phyloP scores from a whole-genome alignment of 2,113 vertebrate genomes.

The Reinhardtius hippoglossoides region DNA sequence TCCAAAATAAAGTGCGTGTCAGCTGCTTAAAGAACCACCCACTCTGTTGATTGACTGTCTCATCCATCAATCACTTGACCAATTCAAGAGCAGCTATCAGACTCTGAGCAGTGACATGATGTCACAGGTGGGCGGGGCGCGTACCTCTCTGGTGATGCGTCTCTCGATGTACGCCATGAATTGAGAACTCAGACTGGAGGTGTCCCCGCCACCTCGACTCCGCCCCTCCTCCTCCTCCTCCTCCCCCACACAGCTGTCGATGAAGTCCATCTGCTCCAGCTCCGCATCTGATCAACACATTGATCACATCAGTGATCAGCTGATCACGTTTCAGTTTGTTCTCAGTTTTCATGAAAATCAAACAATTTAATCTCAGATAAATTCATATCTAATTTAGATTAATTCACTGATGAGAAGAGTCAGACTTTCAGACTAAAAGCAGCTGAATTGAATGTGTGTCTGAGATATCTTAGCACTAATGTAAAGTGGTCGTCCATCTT shows the following conservation, averaged over 20 bases:
- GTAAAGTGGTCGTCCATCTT: too few relatives aligned
- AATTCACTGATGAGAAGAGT: too few relatives aligned
- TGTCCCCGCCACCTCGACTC: conserved; percentile 25
- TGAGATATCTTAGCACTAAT: too few relatives aligned
- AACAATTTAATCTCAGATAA: too few relatives aligned
- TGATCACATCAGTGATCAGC: not conserved
- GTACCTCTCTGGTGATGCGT: conserved; percentile 74
- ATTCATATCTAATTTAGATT: too few relatives aligned
- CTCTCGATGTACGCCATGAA: conserved; percentile 80
- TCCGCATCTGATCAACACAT: conserved; percentile 52
- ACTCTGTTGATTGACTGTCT: too few relatives aligned
- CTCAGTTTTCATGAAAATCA: too few relatives aligned
- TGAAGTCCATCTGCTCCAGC: conserved; percentile 77
- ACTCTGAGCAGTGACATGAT: not conserved
- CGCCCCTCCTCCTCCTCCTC: conserved; percentile 59
- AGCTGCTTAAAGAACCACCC: too few relatives aligned
- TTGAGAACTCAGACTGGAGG: conserved; percentile 75
- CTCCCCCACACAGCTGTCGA: conserved; percentile 69
- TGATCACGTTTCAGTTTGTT: too few relatives aligned
- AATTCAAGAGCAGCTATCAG: not conserved
- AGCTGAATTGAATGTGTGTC: too few relatives aligned
- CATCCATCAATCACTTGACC: not conserved
- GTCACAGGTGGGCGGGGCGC: not conserved
- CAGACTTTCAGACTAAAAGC: too few relatives aligned
- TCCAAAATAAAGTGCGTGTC: conserved; percentile 2